Evolutionary conservation across 1,140 invertebrate genomes (phyloP), one percentile per base, ranked within the genome.

Genomic region (Coenobita brevimanus): DNA sequence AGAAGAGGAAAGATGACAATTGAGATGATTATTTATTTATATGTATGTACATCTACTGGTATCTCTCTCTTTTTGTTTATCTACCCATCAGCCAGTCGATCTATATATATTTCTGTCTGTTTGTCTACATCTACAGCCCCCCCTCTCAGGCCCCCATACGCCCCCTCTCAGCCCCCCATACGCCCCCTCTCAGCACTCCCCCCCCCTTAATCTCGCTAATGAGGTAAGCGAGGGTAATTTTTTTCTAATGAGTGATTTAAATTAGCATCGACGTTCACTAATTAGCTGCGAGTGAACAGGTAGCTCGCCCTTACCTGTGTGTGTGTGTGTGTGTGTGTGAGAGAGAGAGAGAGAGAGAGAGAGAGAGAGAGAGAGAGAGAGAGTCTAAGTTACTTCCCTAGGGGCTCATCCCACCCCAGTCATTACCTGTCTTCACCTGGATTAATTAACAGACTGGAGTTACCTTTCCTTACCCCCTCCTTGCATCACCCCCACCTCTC

Each of bases 231-330:
- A 15, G 33, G 73, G 73, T 36, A 43, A 24, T 41, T 76, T 76
- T 76, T 76, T 71, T 38, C 43, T 76, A 76, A 76, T 76, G 73
- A 76, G 73, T 38, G 73, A 76, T 76, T 46, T 46, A n/a, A 76
- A 76, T 76, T 76, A 76, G 73, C 73, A 43, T 76, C 73, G n/a
- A 76, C 73, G n/a, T 76, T 41, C 73, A 41, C 41, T 76, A 76
- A 76, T 76, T 76, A 76, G 43, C 33, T 43, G n/a, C 17, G 36
- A 71, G 10, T 71, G 67, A n/a, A 38, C 36, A 71, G 36, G 36
- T 38, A 71, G 27, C n/a, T 2, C 21, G 2, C n/a, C 2, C 27
- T 15, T 10, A 71, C 67, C 21, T 10, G 67, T 30, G 24, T 2
- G 67, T 33, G 30, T 33, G 21, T 24, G 67, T 15, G 73, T n/a